phyloP scores from a whole-genome alignment of 1,140 invertebrate species.

The Trichonephila clavipes region DNA sequence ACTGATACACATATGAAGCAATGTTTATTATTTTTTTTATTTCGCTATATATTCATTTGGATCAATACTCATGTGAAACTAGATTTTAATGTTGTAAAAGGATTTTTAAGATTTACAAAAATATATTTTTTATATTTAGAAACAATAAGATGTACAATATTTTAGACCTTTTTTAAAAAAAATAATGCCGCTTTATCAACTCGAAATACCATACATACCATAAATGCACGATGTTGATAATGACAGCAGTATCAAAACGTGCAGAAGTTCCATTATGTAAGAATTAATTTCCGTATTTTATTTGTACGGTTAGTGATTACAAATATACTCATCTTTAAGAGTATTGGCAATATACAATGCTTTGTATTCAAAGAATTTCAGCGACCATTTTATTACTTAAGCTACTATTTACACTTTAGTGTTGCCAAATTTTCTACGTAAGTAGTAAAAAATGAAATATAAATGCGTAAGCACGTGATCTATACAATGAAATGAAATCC shows the following conservation, averaged over 20 bases:
- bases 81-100: no score
- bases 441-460: not conserved
- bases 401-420: not conserved
- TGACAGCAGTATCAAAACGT: not conserved
- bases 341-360: not conserved
- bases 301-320: not conserved
- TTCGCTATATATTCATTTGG: no score
- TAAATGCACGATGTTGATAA: not conserved
- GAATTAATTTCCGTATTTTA: not conserved
- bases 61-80: no score
- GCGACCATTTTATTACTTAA: constrained; percentile 27
- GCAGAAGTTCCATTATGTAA: not conserved
- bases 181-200: constrained; percentile 15
- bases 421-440: not conserved
- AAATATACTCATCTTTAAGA: not conserved
- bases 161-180: not conserved
- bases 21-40: no score
- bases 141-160: not conserved
- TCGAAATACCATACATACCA: not conserved
- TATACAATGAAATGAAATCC: not conserved
- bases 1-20: no score
- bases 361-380: not conserved
- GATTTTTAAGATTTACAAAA: no score
- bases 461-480: not conserved
- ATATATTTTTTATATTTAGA: not conserved